Evolutionary conservation across 2,888 invertebrate species (phyloP).

Genomic region (Melipona bicolor): DNA sequence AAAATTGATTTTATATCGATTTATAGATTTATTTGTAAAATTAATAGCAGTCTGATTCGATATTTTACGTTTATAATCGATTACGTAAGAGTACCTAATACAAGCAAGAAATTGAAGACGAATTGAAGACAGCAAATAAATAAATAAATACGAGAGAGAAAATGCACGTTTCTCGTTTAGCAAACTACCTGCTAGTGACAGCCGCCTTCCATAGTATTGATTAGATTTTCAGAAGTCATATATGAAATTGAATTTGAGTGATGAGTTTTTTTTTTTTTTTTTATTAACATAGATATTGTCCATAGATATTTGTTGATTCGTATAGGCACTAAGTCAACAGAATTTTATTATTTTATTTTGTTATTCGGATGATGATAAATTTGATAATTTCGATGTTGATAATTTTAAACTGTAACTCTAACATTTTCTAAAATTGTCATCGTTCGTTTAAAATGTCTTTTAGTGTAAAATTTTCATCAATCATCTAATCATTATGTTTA

Average conservation of each 20-base stretch:
- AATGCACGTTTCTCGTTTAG: slow-evolving; percentile 67
- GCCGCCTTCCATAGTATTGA: slow-evolving; percentile 74
- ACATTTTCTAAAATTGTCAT: too few relatives aligned
- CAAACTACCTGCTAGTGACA: slow-evolving; percentile 77
- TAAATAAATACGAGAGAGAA: slow-evolving; percentile 9
- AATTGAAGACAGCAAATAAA: not conserved
- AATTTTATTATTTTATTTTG: too few relatives aligned
- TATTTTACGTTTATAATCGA: not conserved
- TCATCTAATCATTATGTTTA: slow-evolving; percentile 76
- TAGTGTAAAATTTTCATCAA: too few relatives aligned
- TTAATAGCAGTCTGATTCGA: too few relatives aligned
- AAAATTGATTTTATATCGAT: not conserved
- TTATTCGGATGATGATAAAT: not conserved
- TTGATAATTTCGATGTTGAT: not conserved
- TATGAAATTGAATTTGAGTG: slow-evolving; percentile 69
- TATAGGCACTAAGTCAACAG: too few relatives aligned
- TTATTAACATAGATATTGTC: too few relatives aligned
- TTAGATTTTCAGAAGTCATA: slow-evolving; percentile 74
- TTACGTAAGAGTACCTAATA: not conserved
- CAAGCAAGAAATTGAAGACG: not conserved
- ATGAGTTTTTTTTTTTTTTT: too few relatives aligned
- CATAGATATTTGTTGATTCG: too few relatives aligned
- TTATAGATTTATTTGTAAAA: too few relatives aligned
- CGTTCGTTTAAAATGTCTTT: too few relatives aligned
- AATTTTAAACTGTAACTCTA: too few relatives aligned